Base-by-base conservation (phyloP, 2,888 invertebrate species). In the Pyralis farinalis region DNA sequence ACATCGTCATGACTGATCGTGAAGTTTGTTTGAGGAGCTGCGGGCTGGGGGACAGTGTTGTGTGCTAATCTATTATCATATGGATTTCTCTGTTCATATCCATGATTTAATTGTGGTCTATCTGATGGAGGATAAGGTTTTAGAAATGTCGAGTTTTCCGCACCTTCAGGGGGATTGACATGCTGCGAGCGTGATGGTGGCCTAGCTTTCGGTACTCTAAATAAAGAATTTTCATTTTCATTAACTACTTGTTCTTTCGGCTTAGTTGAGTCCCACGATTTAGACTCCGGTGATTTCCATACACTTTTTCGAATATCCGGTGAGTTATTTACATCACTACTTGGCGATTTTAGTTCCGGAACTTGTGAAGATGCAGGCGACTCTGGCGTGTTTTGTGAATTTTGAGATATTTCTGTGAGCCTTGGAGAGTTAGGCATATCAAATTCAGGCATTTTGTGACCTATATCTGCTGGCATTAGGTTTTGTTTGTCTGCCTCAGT, bases 91-190 rank as follows among this genome's bases (percentile, higher is more conserved):
- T 85, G 81, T 34, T 89, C 90, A 44, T 83, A 88, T 1, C 84
- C 81, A 52, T 85, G 81, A 43, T 63, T 78, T 12, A 81, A 44
- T 40, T 79, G 75, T 4, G 83, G 76, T 52, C 81, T 75, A 28
- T 91, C 91, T 3, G 86, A 80, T 2, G 92, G 92, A 30, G 92
- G 92, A 49, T 91, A 92, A 0, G 93, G 92, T 65, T 92, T 92
- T 9, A 93, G 64, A 63, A 92, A 93, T 5, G 92, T 92, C 5
- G 90, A 86, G 47, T 86, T 83, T 51, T 89, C 90, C 32, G 84
- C 40, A 8, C 80, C 68, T 36, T 90, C 88, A 0, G 77, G 71
- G 12, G 90, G 85, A 52, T 89, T 86, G 7, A 79, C 76, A 21
- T 90, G 78, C 42, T 88, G 90, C 1, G 89, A 91, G 44, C 92